phyloP scores from a whole-genome alignment of 2,888 invertebrate species.

The Drosophila kokeensis region DNA sequence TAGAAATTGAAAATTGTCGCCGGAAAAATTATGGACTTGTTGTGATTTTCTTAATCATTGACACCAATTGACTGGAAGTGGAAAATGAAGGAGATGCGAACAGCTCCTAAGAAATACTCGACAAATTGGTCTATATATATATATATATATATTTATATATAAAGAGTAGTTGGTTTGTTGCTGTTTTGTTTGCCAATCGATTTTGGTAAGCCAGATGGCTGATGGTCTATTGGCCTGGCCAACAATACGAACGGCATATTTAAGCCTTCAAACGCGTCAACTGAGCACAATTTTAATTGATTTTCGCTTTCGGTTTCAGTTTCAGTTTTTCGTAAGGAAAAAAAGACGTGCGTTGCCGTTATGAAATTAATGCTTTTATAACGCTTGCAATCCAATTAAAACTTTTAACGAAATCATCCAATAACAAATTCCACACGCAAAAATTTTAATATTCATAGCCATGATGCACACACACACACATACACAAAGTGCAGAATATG shows the following conservation, averaged over 20 bases:
- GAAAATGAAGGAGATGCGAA: background rate
- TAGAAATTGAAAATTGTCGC: background rate
- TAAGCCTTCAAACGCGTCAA: constrained; percentile 55
- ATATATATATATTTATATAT: background rate
- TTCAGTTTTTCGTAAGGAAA: constrained; percentile 21
- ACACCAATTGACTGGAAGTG: background rate
- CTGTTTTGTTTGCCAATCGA: constrained; percentile 16
- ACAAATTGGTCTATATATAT: background rate
- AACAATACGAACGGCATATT: constrained; percentile 34
- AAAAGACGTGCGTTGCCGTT: constrained; percentile 44
- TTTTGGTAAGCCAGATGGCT: constrained; percentile 31
- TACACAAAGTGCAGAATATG: background rate
- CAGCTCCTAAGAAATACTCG: background rate
- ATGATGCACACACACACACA: constrained; percentile 23
- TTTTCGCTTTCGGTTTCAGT: constrained; percentile 54
- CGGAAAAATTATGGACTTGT: background rate
- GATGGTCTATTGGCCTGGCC: constrained; percentile 11
- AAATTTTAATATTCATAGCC: constrained; percentile 72
- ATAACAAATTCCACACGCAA: constrained; percentile 11
- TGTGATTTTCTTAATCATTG: background rate
- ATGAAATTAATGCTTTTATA: constrained; percentile 62
- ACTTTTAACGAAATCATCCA: constrained; percentile 63
- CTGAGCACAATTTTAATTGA: constrained; percentile 68
- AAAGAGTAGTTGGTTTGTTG: constrained; percentile 19
- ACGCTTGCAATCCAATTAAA: constrained; percentile 75